A percentile compares a stretch with the other conserved stretches of the same genome.
phyloP scores from a whole-genome alignment of 2,113 vertebrate species.

The Notarius lentiginosus region DNA sequence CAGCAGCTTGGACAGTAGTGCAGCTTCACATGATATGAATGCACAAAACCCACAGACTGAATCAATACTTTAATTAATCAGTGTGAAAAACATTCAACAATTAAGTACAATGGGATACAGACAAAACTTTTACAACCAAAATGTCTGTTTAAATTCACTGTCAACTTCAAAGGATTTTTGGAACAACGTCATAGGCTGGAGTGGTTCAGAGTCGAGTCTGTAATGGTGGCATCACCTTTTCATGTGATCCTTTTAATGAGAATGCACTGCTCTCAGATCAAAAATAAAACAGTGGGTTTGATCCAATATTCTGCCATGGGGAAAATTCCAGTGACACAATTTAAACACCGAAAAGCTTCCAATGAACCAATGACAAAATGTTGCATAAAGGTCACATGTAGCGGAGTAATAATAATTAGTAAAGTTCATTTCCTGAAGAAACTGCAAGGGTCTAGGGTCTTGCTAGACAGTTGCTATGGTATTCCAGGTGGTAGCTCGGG shows the following conservation, averaged over 20 bases:
- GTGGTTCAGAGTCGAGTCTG: background rate
- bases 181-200: constrained; percentile 67
- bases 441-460: too few species aligned
- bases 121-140: constrained; percentile 62
- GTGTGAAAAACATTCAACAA: background rate
- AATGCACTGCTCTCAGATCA: background rate
- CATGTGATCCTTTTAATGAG: background rate
- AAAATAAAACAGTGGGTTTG: background rate
- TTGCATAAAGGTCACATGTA: too few species aligned
- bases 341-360: background rate
- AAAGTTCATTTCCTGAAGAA: too few species aligned
- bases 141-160: constrained; percentile 76
- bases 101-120: constrained; percentile 15
- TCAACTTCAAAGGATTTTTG: constrained; percentile 64
- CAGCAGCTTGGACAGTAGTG: background rate
- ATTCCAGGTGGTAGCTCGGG: too few species aligned
- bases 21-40: background rate
- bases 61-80: background rate
- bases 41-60: background rate
- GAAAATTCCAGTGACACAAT: background rate
- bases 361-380: background rate
- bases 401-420: too few species aligned
- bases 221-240: background rate
- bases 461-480: background rate
- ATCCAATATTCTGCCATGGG: background rate